A percentile compares a stretch with the other conserved stretches of the same genome.
Conservation (phyloP, 1,140 invertebrate species). For the Habropoda laboriosa region DNA sequence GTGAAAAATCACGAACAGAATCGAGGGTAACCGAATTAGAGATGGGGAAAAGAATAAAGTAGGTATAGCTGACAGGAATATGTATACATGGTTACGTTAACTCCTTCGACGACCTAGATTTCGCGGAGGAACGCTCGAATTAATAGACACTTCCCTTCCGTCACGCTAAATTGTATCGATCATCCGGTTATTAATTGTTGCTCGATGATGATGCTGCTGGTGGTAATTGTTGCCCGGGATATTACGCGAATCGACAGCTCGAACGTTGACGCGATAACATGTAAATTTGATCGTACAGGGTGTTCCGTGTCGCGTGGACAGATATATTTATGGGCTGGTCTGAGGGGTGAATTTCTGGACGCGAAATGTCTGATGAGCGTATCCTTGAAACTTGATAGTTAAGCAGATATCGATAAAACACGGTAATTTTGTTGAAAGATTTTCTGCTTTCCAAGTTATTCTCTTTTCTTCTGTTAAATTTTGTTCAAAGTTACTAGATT, state of each 20-base stretch:
- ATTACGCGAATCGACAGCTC: neutral
- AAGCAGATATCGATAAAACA: no score
- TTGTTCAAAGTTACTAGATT: no score
- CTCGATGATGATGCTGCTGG: neutral
- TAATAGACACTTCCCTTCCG: constrained; percentile 30
- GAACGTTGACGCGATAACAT: constrained; percentile 8
- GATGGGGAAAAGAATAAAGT: no score
- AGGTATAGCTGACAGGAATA: neutral
- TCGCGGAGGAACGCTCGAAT: constrained; percentile 20
- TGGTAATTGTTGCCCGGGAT: constrained; percentile 1
- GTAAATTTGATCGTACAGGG: neutral
- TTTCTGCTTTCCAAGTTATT: no score
- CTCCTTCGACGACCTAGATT: constrained; percentile 26
- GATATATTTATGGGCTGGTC: neutral
- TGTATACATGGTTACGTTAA: no score
- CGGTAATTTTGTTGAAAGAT: no score
- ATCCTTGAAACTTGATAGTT: no score
- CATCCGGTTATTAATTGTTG: constrained; percentile 27
- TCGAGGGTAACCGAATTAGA: no score
- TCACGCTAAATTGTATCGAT: constrained; percentile 8
- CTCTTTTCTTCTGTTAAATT: no score
- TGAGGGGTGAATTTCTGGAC: neutral
- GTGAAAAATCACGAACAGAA: no score
- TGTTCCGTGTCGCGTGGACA: no score
- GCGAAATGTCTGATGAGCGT: no score